These are phyloP conservation scores for Eriocheir sinensis DNA, from an alignment of 1,140 invertebrate genomes.

Conservation along the genomic window DNA sequence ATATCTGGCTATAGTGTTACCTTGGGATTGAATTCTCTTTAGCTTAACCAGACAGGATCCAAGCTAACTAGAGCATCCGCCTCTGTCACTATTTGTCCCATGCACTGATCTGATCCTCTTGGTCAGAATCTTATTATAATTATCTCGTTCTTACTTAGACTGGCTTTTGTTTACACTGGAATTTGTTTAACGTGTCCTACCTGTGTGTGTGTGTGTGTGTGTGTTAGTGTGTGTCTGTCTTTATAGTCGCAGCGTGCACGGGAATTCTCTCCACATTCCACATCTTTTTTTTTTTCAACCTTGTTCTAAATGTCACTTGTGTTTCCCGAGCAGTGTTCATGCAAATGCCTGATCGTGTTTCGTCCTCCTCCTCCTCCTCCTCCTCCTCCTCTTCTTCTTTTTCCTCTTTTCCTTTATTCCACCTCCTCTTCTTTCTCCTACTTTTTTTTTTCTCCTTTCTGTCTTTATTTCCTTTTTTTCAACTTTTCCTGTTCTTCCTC, in stretches of 20 bases:
- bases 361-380: background rate
- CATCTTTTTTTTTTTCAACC: background rate
- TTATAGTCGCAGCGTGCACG: background rate
- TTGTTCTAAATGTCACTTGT: background rate
- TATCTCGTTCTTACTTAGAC: too few species aligned
- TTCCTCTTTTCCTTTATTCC: background rate
- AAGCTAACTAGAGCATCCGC: too few species aligned
- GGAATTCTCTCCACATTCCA: slow-evolving; percentile 9
- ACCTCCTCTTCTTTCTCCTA: background rate
- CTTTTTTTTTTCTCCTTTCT: background rate
- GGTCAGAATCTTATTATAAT: too few species aligned
- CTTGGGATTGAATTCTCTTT: too few species aligned
- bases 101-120: too few species aligned
- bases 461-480: too few species aligned
- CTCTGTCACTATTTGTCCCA: too few species aligned
- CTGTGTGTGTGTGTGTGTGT: slow-evolving; percentile 8
- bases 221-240: background rate
- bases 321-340: background rate
- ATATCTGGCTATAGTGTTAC: too few species aligned
- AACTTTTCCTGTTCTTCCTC: too few species aligned
- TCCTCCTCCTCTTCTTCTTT: background rate
- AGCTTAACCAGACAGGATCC: too few species aligned
- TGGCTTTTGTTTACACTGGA: too few species aligned
- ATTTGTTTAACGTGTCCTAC: too few species aligned
- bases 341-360: background rate